Percentiles rank a stretch among this genome's conserved stretches.
phyloP scores from a whole-genome alignment of 2,797 vertebrate genomes.

The Rhabdophis nuchalis region DNA sequence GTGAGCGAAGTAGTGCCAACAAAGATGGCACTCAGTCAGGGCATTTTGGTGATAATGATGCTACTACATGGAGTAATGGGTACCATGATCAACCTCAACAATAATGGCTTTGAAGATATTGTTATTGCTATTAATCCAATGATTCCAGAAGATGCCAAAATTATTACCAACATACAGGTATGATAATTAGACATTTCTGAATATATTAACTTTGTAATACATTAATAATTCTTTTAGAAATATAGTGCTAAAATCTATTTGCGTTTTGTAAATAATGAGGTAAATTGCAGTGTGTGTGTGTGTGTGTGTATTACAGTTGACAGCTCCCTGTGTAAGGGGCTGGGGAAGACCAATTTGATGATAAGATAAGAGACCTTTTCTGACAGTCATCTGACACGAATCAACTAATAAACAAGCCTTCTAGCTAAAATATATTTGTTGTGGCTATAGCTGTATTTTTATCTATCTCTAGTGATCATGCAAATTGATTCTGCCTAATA shows the following conservation, averaged over 20 bases:
- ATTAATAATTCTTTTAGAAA: background rate
- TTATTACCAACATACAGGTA: conserved; percentile 66
- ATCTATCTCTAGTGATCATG: background rate
- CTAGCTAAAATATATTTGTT: background rate
- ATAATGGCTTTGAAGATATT: conserved; percentile 69
- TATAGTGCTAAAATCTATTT: background rate
- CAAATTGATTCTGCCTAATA: background rate
- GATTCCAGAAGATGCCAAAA: conserved; percentile 36
- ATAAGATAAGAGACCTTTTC: background rate
- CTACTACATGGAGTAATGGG: conserved; percentile 36
- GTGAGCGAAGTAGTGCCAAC: background rate
- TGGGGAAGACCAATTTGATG: background rate
- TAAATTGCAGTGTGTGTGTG: background rate
- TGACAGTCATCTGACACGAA: background rate
- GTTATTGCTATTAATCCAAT: conserved; percentile 66
- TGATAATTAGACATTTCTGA: background rate
- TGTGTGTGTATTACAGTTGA: too few species aligned
- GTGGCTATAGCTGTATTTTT: background rate
- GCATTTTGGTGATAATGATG: background rate
- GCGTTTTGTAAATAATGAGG: background rate
- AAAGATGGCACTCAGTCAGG: background rate
- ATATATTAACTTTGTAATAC: background rate
- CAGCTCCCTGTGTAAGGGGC: background rate
- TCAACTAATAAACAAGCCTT: background rate
- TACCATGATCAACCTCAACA: conserved; percentile 61